Evolutionary conservation across 2,797 vertebrate species (phyloP).

Genomic region (Rhabdophis nuchalis): DNA sequence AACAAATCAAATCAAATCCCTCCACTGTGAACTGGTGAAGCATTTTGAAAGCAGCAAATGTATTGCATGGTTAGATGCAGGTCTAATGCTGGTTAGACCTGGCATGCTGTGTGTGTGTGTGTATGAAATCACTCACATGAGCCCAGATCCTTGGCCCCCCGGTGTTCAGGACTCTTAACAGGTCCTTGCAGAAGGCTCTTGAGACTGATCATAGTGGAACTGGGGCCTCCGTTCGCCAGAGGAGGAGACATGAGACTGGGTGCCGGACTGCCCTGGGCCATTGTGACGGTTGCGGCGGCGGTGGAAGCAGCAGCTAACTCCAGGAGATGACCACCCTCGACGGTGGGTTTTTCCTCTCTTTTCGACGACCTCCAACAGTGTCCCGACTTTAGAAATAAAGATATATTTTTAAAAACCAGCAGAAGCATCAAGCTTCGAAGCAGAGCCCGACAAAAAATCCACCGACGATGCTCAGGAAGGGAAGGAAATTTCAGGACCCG

Average conservation of each 20-base stretch:
- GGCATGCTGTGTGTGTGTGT: not conserved
- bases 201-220: conserved; percentile 80
- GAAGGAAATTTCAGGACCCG: not conserved
- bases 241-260: conserved; percentile 38
- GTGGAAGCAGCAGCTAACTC: not conserved
- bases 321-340: not conserved
- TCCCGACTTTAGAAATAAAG: not conserved
- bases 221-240: conserved; percentile 64
- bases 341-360: not conserved
- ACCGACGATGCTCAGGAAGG: not conserved
- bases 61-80: not conserved
- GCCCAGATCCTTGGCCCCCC: conserved; percentile 70
- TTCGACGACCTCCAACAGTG: not conserved
- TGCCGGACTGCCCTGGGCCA: conserved; percentile 58
- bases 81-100: not conserved
- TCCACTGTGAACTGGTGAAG: not conserved
- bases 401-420: not conserved
- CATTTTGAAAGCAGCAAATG: not conserved
- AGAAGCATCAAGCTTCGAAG: conserved; percentile 6
- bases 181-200: conserved; percentile 86
- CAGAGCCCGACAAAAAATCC: not conserved
- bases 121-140: conserved; percentile 59
- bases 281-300: conserved; percentile 37
- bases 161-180: conserved; percentile 79
- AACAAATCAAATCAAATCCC: not conserved